Conservation (phyloP, 2,113 vertebrate genomes). For the Eudorcas thomsonii region DNA sequence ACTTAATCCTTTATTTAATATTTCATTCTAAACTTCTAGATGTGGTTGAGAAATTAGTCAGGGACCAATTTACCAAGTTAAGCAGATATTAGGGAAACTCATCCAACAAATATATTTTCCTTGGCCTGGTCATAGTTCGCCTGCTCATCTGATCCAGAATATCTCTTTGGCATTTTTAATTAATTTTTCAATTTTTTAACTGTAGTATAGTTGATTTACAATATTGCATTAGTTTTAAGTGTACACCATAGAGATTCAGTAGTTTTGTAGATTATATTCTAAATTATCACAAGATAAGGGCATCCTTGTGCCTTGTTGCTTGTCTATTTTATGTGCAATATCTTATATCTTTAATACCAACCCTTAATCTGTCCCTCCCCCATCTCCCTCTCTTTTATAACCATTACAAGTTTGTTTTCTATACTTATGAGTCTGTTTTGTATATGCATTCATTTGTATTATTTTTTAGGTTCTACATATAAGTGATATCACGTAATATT, state of each 20-base stretch:
- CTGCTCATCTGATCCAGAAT: neutral
- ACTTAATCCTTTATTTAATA: conserved; percentile 23
- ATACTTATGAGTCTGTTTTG: neutral
- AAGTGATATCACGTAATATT: neutral
- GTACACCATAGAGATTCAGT: neutral
- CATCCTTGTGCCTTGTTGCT: neutral
- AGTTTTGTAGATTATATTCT: neutral
- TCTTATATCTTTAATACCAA: neutral
- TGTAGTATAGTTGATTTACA: neutral
- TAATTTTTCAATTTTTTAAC: neutral
- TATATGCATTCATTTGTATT: neutral
- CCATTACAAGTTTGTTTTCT: neutral
- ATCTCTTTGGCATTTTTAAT: neutral
- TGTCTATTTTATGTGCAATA: neutral
- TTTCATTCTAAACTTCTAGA: neutral
- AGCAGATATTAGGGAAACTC: neutral
- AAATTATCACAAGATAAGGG: neutral
- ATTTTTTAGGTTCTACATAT: neutral
- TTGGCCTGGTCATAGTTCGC: neutral
- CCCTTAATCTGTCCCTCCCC: neutral
- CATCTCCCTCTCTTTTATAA: neutral
- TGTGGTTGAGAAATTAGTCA: conserved; percentile 9
- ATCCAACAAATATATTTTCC: neutral
- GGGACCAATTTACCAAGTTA: neutral
- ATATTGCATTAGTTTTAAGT: neutral